These are phyloP conservation scores for Myoxocephalus aenaeus DNA, from an alignment of 2,797 vertebrate species.

Conservation along the genomic window DNA sequence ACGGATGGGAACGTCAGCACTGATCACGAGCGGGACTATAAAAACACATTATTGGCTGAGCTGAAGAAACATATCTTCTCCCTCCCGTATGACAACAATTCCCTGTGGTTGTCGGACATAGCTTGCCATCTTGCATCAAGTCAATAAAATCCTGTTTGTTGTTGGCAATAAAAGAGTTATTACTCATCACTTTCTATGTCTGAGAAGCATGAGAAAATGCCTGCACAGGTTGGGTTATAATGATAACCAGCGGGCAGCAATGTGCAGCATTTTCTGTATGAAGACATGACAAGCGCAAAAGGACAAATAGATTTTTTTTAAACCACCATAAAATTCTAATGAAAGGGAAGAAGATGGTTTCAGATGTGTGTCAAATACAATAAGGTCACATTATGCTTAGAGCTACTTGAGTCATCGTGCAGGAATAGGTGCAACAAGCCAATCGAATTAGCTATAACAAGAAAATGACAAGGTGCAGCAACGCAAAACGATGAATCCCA, in stretches of 20 bases:
- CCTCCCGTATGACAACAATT: conserved; percentile 17
- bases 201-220: conserved; percentile 13
- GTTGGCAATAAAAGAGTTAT: not conserved
- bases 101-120: not conserved
- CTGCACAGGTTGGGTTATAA: conserved; percentile 37
- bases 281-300: conserved; percentile 36
- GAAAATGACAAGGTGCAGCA: conserved; percentile 39
- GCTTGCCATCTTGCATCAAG: not conserved
- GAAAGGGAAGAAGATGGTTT: conserved; percentile 48
- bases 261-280: conserved; percentile 16
- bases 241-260: conserved; percentile 44
- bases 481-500: conserved; percentile 19
- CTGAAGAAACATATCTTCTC: conserved; percentile 16
- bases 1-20: not conserved
- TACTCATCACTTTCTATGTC: not conserved
- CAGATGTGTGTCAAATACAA: conserved; percentile 64
- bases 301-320: not conserved
- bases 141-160: conserved; percentile 32
- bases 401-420: conserved; percentile 51
- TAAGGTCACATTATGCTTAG: conserved; percentile 60
- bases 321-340: conserved; percentile 51
- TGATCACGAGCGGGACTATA: not conserved
- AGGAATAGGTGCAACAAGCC: conserved; percentile 46
- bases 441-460: conserved; percentile 52
- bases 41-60: conserved; percentile 15